phyloP scores from a whole-genome alignment of 2,888 invertebrate species.

The Dryobotodes eremita region DNA sequence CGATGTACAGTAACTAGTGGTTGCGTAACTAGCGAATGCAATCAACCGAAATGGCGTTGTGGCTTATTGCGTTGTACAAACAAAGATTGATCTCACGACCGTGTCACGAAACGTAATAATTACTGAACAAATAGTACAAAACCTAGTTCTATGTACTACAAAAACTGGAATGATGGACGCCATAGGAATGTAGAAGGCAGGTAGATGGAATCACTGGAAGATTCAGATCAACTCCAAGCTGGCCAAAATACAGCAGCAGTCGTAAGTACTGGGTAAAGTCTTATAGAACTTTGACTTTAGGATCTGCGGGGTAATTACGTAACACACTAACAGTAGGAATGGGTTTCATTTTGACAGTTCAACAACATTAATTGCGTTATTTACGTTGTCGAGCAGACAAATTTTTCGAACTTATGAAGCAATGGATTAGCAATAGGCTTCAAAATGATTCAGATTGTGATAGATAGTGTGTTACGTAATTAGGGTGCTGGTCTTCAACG shows the following conservation, averaged over 20 bases:
- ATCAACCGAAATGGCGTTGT: constrained; percentile 70
- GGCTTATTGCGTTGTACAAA: constrained; percentile 71
- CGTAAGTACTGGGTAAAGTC: not conserved
- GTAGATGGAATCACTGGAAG: not conserved
- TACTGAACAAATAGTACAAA: constrained; percentile 35
- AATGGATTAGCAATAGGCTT: too few species aligned
- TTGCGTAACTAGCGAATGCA: constrained; percentile 69
- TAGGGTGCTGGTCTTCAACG: constrained; percentile 15
- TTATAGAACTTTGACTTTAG: not conserved
- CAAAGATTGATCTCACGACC: constrained; percentile 75
- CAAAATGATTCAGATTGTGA: too few species aligned
- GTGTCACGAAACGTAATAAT: constrained; percentile 70
- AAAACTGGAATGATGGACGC: not conserved
- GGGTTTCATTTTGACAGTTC: too few species aligned
- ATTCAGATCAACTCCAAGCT: not conserved
- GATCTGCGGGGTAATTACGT: too few species aligned
- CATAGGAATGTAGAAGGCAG: not conserved
- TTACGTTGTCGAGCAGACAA: too few species aligned
- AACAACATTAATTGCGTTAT: too few species aligned
- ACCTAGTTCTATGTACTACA: not conserved
- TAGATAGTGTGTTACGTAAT: too few species aligned
- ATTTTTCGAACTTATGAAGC: too few species aligned
- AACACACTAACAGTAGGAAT: too few species aligned
- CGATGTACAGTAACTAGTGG: constrained; percentile 41
- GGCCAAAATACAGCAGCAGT: not conserved